A percentile compares a stretch with the other conserved stretches of the same genome.
phyloP scores from a whole-genome alignment of 2,888 invertebrate species.

The Stegana nigrithorax region DNA sequence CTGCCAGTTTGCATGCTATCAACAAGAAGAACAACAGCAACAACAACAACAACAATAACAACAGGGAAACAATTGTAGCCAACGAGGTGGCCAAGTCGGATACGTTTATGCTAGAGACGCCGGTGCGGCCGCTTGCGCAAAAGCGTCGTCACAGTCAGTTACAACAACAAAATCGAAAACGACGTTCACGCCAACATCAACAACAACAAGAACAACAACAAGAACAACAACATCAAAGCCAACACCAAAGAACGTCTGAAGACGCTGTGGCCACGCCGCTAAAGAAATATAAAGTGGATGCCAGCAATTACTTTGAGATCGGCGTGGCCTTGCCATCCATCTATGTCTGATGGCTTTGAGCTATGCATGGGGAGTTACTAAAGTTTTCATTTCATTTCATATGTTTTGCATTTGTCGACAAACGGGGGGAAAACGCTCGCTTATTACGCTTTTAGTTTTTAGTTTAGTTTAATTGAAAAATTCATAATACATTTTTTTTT shows the following conservation, averaged over 20 bases:
- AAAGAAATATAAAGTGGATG: constrained; percentile 56
- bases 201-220: too few species aligned
- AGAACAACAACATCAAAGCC: neutral
- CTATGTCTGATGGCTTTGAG: constrained; percentile 50
- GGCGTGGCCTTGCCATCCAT: constrained; percentile 65
- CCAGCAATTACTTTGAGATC: constrained; percentile 63
- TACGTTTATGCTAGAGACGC: constrained; percentile 57
- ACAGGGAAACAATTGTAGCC: neutral
- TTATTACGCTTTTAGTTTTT: constrained; percentile 64
- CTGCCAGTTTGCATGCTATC: too few species aligned
- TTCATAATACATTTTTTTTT: constrained; percentile 7
- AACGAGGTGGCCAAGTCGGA: constrained; percentile 32
- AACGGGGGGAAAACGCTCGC: constrained; percentile 64
- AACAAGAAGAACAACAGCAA: neutral
- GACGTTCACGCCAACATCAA: too few species aligned
- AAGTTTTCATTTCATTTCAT: neutral
- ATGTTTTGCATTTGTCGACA: constrained; percentile 51
- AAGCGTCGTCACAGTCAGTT: constrained; percentile 31
- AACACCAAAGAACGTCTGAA: neutral
- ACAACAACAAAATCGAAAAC: neutral
- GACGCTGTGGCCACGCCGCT: constrained; percentile 37
- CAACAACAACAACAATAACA: neutral
- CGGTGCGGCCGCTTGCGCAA: constrained; percentile 40
- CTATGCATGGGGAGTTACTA: neutral
- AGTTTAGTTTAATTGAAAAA: constrained; percentile 29